Percentiles rank a stretch among this genome's conserved stretches.
Evolutionary conservation across 2,888 invertebrate genomes (phyloP).

Genomic region (Spodoptera picta): DNA sequence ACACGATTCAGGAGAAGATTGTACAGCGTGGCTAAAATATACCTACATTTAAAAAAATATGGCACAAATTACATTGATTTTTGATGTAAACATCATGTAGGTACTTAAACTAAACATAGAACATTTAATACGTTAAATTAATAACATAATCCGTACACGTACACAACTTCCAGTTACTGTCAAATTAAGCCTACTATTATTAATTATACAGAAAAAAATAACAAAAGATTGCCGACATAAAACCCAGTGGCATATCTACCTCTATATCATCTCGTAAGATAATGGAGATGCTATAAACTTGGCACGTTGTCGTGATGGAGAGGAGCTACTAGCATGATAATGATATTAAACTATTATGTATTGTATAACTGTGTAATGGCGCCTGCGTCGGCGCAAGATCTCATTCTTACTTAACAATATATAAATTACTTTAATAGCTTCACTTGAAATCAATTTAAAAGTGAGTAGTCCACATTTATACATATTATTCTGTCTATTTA

Average conservation of each 20-base stretch:
- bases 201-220: conserved; percentile 3
- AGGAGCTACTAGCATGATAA: conserved; percentile 53
- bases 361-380: conserved; percentile 41
- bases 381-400: conserved; percentile 31
- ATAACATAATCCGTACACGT: too few relatives aligned
- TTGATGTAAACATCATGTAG: too few relatives aligned
- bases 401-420: conserved; percentile 43
- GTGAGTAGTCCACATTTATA: too few relatives aligned
- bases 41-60: too few relatives aligned
- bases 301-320: conserved; percentile 47
- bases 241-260: conserved; percentile 1
- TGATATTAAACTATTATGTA: conserved; percentile 35
- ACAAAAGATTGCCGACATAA: conserved; percentile 1
- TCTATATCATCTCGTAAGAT: conserved; percentile 32
- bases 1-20: too few relatives aligned
- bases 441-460: conserved; percentile 29
- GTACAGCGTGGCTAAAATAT: too few relatives aligned
- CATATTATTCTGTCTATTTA: too few relatives aligned
- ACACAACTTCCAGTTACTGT: too few relatives aligned
- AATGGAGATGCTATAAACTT: conserved; percentile 43
- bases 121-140: too few relatives aligned
- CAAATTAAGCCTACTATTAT: too few relatives aligned
- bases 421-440: conserved; percentile 52
- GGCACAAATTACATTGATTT: too few relatives aligned
- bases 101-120: too few relatives aligned